These are phyloP conservation scores for Chesias legatella DNA, from an alignment of 2,888 invertebrate genomes.

Conservation along the genomic window DNA sequence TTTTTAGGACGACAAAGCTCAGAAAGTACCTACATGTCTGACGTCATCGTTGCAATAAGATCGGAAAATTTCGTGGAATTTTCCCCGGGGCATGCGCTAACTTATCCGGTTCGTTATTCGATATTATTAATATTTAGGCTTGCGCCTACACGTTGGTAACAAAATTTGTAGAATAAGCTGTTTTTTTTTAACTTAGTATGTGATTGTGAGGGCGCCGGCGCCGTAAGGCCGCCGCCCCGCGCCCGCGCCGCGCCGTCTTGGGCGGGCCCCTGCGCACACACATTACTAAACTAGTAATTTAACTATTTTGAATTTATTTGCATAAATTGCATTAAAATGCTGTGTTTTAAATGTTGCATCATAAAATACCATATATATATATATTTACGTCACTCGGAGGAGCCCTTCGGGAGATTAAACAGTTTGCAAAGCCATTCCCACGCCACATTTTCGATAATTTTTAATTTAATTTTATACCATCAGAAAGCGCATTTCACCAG, in stretches of 20 bases:
- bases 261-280: conserved; percentile 48
- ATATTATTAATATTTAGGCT: conserved; percentile 41
- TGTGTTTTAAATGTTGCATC: conserved; percentile 30
- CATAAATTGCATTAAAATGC: conserved; percentile 27
- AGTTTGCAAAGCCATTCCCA: conserved; percentile 23
- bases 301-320: conserved; percentile 32
- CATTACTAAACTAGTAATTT: conserved; percentile 13
- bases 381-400: conserved; percentile 24
- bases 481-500: conserved; percentile 36
- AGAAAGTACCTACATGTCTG: conserved; percentile 20
- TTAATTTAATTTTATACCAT: conserved; percentile 30
- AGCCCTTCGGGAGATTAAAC: conserved; percentile 27
- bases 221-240: conserved; percentile 49
- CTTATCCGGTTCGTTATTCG: conserved; percentile 38
- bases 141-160: conserved; percentile 59
- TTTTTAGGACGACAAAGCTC: conserved; percentile 13
- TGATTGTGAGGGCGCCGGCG: conserved; percentile 57
- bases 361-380: conserved; percentile 38
- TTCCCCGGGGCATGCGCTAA: conserved; percentile 46
- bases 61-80: conserved; percentile 72
- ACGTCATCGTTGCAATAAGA: conserved; percentile 33
- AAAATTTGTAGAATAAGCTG: conserved; percentile 45
- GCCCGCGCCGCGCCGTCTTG: conserved; percentile 47
- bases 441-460: conserved; percentile 17
- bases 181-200: conserved; percentile 50